A percentile compares a stretch with the other conserved stretches of the same genome.
Conservation (phyloP, 2,113 vertebrate species). For the Amia ocellicauda region DNA sequence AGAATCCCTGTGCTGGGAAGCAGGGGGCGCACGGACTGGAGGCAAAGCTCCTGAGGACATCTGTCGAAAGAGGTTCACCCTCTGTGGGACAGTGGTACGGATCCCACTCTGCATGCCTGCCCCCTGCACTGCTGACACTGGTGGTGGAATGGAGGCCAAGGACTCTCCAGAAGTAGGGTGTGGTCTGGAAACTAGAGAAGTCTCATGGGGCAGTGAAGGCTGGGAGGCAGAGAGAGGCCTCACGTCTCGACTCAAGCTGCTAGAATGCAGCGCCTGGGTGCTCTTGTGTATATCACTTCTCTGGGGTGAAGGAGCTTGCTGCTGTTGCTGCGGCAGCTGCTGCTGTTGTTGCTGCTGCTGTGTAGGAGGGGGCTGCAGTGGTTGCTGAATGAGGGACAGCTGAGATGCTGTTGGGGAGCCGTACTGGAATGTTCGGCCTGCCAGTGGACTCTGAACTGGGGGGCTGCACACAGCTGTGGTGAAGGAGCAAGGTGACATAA, state of each 20-base stretch:
- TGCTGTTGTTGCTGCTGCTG: constrained; percentile 48
- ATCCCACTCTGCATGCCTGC: constrained; percentile 63
- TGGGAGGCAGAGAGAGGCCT: constrained; percentile 96
- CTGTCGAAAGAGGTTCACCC: constrained; percentile 88
- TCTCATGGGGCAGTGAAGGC: constrained; percentile 93
- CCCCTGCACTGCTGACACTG: constrained; percentile 58
- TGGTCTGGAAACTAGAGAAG: constrained; percentile 74
- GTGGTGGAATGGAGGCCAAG: constrained; percentile 80
- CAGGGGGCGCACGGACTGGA: constrained; percentile 69
- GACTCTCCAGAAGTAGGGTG: constrained; percentile 88
- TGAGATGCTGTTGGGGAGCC: constrained; percentile 86
- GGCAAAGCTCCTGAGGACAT: constrained; percentile 94
- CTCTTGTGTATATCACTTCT: constrained; percentile 85
- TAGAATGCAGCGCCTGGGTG: constrained; percentile 83
- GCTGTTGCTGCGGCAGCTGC: constrained; percentile 52
- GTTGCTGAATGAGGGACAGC: constrained; percentile 82
- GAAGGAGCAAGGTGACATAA: constrained; percentile 89
- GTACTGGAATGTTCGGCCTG: constrained; percentile 89
- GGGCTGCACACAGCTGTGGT: constrained; percentile 83
- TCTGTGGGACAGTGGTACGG: constrained; percentile 77
- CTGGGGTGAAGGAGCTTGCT: constrained; percentile 68
- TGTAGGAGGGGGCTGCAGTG: constrained; percentile 41
- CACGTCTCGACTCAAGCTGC: constrained; percentile 85
- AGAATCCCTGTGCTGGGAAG: constrained; percentile 77
- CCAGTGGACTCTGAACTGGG: constrained; percentile 84